Evolutionary conservation across 2,888 invertebrate genomes (phyloP), one percentile per base, ranked within the genome.

Genomic region (Metalampra italica): DNA sequence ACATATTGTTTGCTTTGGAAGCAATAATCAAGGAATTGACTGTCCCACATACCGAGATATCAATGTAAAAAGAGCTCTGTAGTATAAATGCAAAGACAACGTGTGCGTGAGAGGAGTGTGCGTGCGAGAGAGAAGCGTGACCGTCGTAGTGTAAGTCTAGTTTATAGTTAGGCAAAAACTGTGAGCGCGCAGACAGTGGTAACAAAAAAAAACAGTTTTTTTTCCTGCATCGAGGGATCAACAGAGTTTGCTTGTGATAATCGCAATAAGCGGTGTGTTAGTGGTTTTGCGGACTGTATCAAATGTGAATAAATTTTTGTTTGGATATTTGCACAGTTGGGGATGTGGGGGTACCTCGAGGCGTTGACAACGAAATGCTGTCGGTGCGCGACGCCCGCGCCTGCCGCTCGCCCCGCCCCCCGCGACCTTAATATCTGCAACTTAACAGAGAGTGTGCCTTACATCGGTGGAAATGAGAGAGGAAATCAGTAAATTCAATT

Each of bases 121-220:
- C 56, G 75, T 70, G 75, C 62, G 75, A 66, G 68, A 55, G 56
- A 47, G 56, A 52, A 56, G 58, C 58, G 64, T 63, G 71, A 66
- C 75, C 65, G 66, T 66, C 61, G 56, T 71, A 71, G 72, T 74
- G 73, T 86, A 88, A 87, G 86, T 78, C 74, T 88, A 89, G 88
- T 76, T 74, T 78, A 77, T 89, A 89, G 88, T 86, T 89, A 89
- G 89, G 89, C 81, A 74, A 83, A 84, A 80, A 78, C 78, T 78
- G 80, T 79, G 76, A 78, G 73, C 63, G 63, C 73, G 76, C 75
- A 72, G 72, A 74, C 76, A 68, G 60, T 64, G 69, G 74, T 3
- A 62, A 58, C 51, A 55, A 60, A 58, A 62, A 66, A 70, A 69
- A 46, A 65, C 72, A 70, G 70, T 66, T 67, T 65, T 80, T 76